phyloP scores from a whole-genome alignment of 1,140 invertebrate species.

The Solen grandis region DNA sequence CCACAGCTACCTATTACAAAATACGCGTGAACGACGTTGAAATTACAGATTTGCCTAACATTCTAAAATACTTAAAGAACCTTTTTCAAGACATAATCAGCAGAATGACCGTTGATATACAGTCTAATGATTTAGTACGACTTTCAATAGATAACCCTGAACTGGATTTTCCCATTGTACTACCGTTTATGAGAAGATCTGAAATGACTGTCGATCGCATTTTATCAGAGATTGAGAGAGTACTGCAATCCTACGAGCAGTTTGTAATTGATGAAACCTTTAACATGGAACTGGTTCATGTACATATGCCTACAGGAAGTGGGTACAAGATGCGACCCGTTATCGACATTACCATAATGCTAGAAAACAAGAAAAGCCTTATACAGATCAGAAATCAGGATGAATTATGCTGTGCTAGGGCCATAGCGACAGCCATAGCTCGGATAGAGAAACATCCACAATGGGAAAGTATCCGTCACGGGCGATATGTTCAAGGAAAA shows the following conservation, averaged over 20 bases:
- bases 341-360: constrained; percentile 4
- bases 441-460: constrained; percentile 3
- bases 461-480: constrained; percentile 5
- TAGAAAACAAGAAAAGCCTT: constrained; percentile 14
- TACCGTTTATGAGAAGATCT: constrained; percentile 13
- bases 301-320: background rate
- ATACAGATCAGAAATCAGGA: constrained; percentile 18
- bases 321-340: background rate
- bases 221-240: constrained; percentile 10
- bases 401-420: constrained; percentile 2
- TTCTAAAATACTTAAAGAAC: background rate
- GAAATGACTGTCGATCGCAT: background rate
- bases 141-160: background rate
- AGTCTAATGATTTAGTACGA: background rate
- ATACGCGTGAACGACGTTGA: background rate
- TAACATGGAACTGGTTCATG: constrained; percentile 6
- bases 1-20: constrained; percentile 3
- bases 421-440: constrained; percentile 13
- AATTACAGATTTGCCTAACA: too few relatives aligned
- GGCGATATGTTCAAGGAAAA: background rate
- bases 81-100: background rate
- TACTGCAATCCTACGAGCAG: constrained; percentile 19
- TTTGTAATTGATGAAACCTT: constrained; percentile 16
- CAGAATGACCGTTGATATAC: background rate
- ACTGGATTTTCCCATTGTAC: constrained; percentile 8